Conservation (phyloP, 2,888 invertebrate genomes). For the Xestobium rufovillosum region DNA sequence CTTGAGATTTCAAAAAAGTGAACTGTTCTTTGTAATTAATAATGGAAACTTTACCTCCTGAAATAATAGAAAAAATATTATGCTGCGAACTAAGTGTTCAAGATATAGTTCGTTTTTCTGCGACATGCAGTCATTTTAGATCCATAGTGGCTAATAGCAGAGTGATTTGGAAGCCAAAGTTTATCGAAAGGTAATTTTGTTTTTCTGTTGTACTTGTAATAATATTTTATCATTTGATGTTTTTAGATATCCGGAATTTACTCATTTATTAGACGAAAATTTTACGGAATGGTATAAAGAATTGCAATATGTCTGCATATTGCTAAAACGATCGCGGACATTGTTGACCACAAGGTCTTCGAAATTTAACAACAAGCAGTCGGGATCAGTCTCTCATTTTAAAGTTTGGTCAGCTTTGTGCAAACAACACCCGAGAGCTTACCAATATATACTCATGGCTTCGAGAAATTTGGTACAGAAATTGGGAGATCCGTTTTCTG, state of each 20-base stretch:
- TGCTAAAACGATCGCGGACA: slow-evolving; percentile 34
- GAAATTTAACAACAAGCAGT: slow-evolving; percentile 42
- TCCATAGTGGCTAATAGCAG: slow-evolving; percentile 44
- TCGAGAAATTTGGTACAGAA: too few species aligned
- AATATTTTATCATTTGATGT: slow-evolving; percentile 1
- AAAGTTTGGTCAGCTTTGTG: slow-evolving; percentile 41
- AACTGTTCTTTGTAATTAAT: too few species aligned
- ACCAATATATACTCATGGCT: slow-evolving; percentile 43
- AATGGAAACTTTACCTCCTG: slow-evolving; percentile 36
- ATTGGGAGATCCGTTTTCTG: too few species aligned
- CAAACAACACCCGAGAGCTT: slow-evolving; percentile 40
- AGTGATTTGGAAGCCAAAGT: slow-evolving; percentile 45
- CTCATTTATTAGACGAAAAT: slow-evolving; percentile 34
- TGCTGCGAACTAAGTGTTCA: slow-evolving; percentile 28
- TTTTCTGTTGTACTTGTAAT: too few species aligned
- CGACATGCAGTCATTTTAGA: slow-evolving; percentile 48
- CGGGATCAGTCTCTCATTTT: slow-evolving; percentile 43
- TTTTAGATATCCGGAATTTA: slow-evolving; percentile 42
- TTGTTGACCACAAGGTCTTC: slow-evolving; percentile 43
- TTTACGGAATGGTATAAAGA: slow-evolving; percentile 40
- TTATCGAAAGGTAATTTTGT: slow-evolving; percentile 40
- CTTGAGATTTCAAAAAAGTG: too few species aligned
- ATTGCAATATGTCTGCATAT: slow-evolving; percentile 34
- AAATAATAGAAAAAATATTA: slow-evolving; percentile 37
- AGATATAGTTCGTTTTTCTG: slow-evolving; percentile 48